Evolutionary conservation across 2,888 invertebrate species (phyloP), one percentile per base, ranked within the genome.

Genomic region (Boloria euphrosyne): DNA sequence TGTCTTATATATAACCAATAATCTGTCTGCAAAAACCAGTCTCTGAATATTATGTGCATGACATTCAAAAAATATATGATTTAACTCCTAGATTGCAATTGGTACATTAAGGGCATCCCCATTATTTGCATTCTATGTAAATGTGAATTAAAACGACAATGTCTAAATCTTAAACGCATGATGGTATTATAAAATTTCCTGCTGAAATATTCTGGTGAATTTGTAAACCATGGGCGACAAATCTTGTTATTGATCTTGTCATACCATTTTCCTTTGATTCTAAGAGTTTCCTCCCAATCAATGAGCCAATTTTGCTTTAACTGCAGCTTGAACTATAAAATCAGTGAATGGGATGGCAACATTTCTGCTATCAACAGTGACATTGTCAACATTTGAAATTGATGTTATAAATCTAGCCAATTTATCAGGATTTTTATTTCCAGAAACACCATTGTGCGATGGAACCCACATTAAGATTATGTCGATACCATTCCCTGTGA

Each of bases 371-470:
- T 51, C 13, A 62, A 22, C 16, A 18, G 47, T 62, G 17, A 14
- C 27, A 27, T 22, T 53, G 62, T 46, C 44, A 27, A 53, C 46
- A 43, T 44, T 53, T 44, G 52, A 13, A 43, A 67, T 67, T n/a
- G 46, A 52, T 3, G 27, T 27, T 27, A 27, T 27, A 27, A 27
- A 27, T 47, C 49, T 62, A 18, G 70, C 70, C n/a, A 69, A 44
- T n/a, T 27, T 51, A 46, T 70, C 69, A 10, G 55, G 66, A 58
- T 60, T 61, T 59, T 69, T 64, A 58, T 69, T 66, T 51, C 27
- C 5, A 27, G 27, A 27, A 4, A 27, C 27, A 27, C 27, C 27
- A 27, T 4, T 27, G 27, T 27, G 59, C 16, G 66, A 47, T 10
- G 66, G 66, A 55, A 18, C 43, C 55, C 65, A 69, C 31, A 66